Evolutionary conservation across 2,113 vertebrate genomes (phyloP), one percentile per base, ranked within the genome.

Genomic region (Forbesichthys papilliferus): DNA sequence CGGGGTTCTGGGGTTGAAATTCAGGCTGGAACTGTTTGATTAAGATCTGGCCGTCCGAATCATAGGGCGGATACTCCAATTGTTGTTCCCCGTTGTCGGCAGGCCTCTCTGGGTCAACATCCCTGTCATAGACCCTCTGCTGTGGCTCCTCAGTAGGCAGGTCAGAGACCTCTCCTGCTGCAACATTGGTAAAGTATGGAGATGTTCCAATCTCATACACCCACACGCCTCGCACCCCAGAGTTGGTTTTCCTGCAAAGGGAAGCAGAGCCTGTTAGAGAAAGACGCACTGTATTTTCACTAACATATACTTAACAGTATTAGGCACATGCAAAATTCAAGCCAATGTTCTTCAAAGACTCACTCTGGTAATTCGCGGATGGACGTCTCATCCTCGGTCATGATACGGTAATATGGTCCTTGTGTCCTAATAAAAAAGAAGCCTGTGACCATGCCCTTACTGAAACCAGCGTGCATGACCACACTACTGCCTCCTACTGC

Each of bases 131-230:
- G n/a, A 9, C 13, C 9, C 0, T 48, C 33, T 61, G 57, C 11
- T 16, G 10, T 1, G 77, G 3, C 6, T 53, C 53, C 36, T 90
- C 87, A 1, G 74, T 63, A 5, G 87, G 75, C 59, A 84, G 27
- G 0, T 74, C 80, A 13, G 67, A 86, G 81, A 93, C 88, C n/a
- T 94, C 92, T 0, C 95, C 94, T 14, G 94, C 86, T 57, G 93
- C 78, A 9, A 97, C 80, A 0, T 86, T 92, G 4, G 53, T 77
- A 64, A 93, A 90, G 18, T 91, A 89, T 51, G 92, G 91, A 0
- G 90, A 91, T 0, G 94, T 94, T 33, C 97, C 95, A 0, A 98
- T 94, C 85, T 96, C 94, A 0, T 95, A 98, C 56, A 97, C 95
- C 95, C 96, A 98, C 42, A 95, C 66, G 0, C 97, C 97, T 12